Percentiles rank a stretch among this genome's conserved stretches.
phyloP scores from a whole-genome alignment of 2,888 invertebrate genomes.

The Neocrepidodera transversa region DNA sequence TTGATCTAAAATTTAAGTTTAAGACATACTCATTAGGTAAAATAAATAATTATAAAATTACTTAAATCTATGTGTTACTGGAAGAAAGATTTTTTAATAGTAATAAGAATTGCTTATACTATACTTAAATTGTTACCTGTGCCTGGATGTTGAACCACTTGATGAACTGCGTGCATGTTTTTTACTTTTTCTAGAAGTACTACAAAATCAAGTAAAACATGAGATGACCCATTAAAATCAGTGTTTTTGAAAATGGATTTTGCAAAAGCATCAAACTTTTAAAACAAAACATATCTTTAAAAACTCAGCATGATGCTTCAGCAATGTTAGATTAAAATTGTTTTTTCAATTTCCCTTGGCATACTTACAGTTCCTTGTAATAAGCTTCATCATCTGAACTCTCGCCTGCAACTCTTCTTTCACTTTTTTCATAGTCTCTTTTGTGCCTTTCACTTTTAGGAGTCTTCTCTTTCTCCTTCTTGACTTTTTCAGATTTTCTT shows the following conservation, averaged over 20 bases:
- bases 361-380: slow-evolving; percentile 59
- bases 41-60: slow-evolving; percentile 9
- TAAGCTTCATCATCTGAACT: slow-evolving; percentile 57
- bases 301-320: slow-evolving; percentile 3
- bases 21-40: slow-evolving; percentile 12
- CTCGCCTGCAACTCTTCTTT: slow-evolving; percentile 47
- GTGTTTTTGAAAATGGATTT: slow-evolving; percentile 13
- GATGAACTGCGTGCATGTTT: slow-evolving; percentile 59
- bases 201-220: slow-evolving; percentile 51
- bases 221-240: slow-evolving; percentile 10
- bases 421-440: slow-evolving; percentile 56
- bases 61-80: slow-evolving; percentile 2
- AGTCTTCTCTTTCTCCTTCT: slow-evolving; percentile 54
- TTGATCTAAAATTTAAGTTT: slow-evolving; percentile 54
- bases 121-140: slow-evolving; percentile 53
- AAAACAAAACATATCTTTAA: not conserved
- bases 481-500: slow-evolving; percentile 68
- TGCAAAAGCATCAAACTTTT: slow-evolving; percentile 24
- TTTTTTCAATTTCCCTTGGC: slow-evolving; percentile 29
- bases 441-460: slow-evolving; percentile 55
- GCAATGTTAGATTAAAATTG: slow-evolving; percentile 5
- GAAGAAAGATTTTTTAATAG: slow-evolving; percentile 1
- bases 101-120: slow-evolving; percentile 5
- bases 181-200: slow-evolving; percentile 60
- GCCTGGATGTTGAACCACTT: slow-evolving; percentile 57